A percentile compares a stretch with the other conserved stretches of the same genome.
Evolutionary conservation across 2,888 invertebrate genomes (phyloP).

Genomic region (Trichogramma evanescens): DNA sequence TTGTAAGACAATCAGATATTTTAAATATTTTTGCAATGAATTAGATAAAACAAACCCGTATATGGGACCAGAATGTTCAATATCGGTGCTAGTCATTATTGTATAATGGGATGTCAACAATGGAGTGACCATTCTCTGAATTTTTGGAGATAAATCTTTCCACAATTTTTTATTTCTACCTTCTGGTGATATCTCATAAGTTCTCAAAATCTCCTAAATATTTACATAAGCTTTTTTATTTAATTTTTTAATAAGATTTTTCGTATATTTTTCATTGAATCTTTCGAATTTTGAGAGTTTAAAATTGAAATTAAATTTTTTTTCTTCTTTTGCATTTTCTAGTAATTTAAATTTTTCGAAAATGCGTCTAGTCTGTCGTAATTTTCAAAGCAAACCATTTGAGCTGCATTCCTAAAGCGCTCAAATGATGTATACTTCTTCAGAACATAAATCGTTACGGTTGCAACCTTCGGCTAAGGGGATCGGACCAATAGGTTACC

Average conservation of each 20-base stretch:
- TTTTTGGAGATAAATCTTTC: slow-evolving; percentile 63
- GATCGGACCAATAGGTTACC: too few relatives aligned
- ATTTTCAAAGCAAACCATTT: too few relatives aligned
- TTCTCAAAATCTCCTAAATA: slow-evolving; percentile 62
- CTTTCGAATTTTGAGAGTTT: too few relatives aligned
- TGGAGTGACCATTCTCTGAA: slow-evolving; percentile 71
- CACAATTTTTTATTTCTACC: slow-evolving; percentile 59
- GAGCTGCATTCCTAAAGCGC: too few relatives aligned
- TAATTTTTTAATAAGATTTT: background rate
- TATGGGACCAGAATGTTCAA: slow-evolving; percentile 41
- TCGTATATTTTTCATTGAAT: background rate
- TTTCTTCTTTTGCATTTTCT: too few relatives aligned
- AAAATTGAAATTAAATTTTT: too few relatives aligned
- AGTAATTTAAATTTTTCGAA: too few relatives aligned
- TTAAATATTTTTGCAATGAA: background rate
- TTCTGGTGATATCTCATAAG: slow-evolving; percentile 63
- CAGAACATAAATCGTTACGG: too few relatives aligned
- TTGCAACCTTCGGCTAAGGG: too few relatives aligned
- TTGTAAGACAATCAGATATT: background rate
- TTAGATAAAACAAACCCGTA: slow-evolving; percentile 37
- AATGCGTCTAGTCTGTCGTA: too few relatives aligned
- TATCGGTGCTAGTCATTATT: slow-evolving; percentile 30
- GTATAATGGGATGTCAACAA: slow-evolving; percentile 60
- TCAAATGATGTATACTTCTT: too few relatives aligned
- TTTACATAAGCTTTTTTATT: background rate